Conservation (phyloP, 2,113 vertebrate species). For the Otocyon megalotis region DNA sequence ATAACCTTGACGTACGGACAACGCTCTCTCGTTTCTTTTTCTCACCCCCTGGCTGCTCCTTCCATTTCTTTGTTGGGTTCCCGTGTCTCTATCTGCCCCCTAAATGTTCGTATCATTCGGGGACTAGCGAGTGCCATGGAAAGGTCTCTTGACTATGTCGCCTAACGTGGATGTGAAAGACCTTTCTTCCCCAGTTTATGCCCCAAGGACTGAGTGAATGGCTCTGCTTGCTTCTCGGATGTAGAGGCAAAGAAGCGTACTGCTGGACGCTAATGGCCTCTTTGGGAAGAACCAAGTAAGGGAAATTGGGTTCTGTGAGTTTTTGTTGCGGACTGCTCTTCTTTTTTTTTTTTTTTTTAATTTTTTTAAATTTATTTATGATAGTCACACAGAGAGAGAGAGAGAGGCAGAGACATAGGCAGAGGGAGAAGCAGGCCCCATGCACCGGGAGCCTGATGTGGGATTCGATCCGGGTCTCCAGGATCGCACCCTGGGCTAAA, state of each 20-base stretch:
- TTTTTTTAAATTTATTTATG: too few relatives aligned
- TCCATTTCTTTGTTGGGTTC: background rate
- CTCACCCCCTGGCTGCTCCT: background rate
- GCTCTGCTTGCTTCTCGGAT: background rate
- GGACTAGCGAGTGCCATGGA: background rate
- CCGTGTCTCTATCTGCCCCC: background rate
- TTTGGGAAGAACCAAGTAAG: slow-evolving; percentile 38
- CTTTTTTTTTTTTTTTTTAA: too few relatives aligned
- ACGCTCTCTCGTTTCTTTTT: background rate
- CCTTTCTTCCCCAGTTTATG: background rate
- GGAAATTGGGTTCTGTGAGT: background rate
- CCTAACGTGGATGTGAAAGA: background rate
- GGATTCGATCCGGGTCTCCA: too few relatives aligned
- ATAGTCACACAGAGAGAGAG: too few relatives aligned
- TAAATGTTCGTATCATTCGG: background rate
- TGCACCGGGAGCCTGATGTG: too few relatives aligned
- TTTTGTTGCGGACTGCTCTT: background rate
- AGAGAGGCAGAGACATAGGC: too few relatives aligned
- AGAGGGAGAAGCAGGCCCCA: too few relatives aligned
- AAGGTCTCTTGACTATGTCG: background rate
- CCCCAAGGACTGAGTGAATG: background rate
- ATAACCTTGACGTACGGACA: background rate
- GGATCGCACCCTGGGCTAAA: too few relatives aligned
- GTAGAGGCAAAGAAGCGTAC: background rate
- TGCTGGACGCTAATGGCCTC: background rate